A percentile compares a stretch with the other conserved stretches of the same genome.
Evolutionary conservation across 2,797 vertebrate species (phyloP).

Genomic region (Lepus oiostolus): DNA sequence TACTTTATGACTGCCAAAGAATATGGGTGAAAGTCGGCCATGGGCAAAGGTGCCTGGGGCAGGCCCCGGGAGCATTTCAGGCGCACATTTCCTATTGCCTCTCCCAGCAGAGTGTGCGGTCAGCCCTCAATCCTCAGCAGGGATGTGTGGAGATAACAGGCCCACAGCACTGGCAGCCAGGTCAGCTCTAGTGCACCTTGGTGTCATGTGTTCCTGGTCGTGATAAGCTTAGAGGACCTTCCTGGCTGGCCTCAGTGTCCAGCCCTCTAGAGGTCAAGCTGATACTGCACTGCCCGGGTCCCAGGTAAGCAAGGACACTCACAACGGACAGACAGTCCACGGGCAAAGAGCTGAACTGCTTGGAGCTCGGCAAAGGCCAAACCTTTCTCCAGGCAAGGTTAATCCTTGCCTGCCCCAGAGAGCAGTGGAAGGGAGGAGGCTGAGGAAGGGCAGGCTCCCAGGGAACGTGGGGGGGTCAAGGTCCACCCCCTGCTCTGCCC

Average conservation of each 20-base stretch:
- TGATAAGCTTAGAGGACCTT: too few relatives aligned
- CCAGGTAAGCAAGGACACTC: neutral
- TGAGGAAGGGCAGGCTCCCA: neutral
- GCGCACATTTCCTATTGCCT: neutral
- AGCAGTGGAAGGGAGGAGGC: neutral
- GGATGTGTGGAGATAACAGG: neutral
- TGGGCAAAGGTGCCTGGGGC: fast-evolving
- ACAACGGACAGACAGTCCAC: neutral
- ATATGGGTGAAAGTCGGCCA: neutral
- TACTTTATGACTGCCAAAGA: neutral
- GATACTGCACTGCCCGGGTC: neutral
- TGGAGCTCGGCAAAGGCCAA: neutral
- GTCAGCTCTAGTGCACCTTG: neutral
- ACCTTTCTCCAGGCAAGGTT: neutral
- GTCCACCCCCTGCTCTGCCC: neutral
- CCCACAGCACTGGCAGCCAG: neutral
- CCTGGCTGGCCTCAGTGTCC: neutral
- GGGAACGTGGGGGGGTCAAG: neutral
- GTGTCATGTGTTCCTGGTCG: neutral
- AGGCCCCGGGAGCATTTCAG: neutral
- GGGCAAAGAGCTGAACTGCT: neutral
- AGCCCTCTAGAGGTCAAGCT: neutral
- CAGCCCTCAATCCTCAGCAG: fast-evolving
- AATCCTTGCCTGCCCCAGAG: neutral
- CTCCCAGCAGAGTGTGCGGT: neutral